Base-by-base conservation (phyloP, 1,140 invertebrate genomes). In the Megalopta genalis region DNA sequence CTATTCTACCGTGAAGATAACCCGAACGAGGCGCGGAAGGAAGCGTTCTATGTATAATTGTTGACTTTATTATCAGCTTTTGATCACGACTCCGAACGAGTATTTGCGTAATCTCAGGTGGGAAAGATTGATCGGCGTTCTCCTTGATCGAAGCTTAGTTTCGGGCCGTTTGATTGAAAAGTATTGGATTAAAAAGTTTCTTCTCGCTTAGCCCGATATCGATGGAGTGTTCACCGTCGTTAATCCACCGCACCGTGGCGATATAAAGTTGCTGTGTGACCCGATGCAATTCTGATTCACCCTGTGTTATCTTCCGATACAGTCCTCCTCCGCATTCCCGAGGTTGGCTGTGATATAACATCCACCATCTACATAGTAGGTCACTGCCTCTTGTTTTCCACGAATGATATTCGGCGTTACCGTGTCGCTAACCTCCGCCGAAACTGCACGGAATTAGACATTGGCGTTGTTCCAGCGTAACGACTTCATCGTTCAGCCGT, bases 391-490 rank as follows among this genome's bases (percentile, higher is more conserved):
- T 64, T 60, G 72, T 84, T 81, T 65, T 57, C 78, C 54, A 39
- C 62, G 72, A 60, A 70, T 72, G 64, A 69, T 71, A 63, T 71
- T 83, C 83, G 71, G 59, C 25, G 63, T 46, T 68, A 46, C 63
- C 57, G 79, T 65, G 77, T 73, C 77, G 72, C 67, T 39, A 25
- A 75, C 57, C 78, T 62, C 60, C 21, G 42, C 23, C 63, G 83
- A 79, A 64, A 75, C 71, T 49, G 37, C 21, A 77, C 85, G 80
- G 85, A 82, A 86, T 86, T 86, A 83, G 81, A 86, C 67, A n/a
- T 82, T 86, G 85, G 85, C 85, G 27, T 32, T 37, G 83, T 74
- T 80, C 85, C 85, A 86, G 76, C 85, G 64, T 86, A 86, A 86
- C 85, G 84, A 86, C 80, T 86, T 85, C 85, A 86, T 86, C 73